Evolutionary conservation across 2,113 vertebrate genomes (phyloP).

Genomic region (Aramus guarauna): DNA sequence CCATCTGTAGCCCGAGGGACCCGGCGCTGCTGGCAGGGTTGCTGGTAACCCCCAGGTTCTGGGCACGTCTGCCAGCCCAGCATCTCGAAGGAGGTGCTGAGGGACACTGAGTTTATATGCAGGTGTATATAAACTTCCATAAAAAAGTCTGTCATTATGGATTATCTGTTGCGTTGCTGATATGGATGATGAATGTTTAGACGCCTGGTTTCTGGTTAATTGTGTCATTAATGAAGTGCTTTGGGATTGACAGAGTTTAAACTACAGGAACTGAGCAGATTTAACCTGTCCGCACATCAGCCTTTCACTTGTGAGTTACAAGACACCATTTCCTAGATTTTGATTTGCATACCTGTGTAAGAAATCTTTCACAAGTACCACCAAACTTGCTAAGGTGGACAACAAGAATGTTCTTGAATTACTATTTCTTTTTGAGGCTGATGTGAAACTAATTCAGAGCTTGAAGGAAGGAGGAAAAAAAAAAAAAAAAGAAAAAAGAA

Average conservation of each 20-base stretch:
- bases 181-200: neutral
- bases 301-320: neutral
- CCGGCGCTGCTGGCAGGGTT: neutral
- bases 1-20: neutral
- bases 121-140: neutral
- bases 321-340: neutral
- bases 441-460: neutral
- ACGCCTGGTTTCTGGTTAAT: neutral
- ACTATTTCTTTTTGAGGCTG: neutral
- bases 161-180: neutral
- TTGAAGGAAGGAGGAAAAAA: no score
- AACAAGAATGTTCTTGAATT: neutral
- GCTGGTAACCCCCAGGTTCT: no score
- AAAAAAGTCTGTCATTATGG: neutral
- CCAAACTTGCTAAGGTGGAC: neutral
- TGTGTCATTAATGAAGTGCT: neutral
- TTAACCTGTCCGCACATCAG: neutral
- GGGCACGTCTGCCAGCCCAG: accelerated
- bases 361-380: neutral
- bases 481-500: no score
- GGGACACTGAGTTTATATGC: neutral
- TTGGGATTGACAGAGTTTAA: neutral
- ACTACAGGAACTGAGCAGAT: neutral
- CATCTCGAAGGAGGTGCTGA: neutral
- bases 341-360: neutral